A percentile compares a stretch with the other conserved stretches of the same genome.
Conservation (phyloP, 2,888 invertebrate genomes). For the Biston betularia region DNA sequence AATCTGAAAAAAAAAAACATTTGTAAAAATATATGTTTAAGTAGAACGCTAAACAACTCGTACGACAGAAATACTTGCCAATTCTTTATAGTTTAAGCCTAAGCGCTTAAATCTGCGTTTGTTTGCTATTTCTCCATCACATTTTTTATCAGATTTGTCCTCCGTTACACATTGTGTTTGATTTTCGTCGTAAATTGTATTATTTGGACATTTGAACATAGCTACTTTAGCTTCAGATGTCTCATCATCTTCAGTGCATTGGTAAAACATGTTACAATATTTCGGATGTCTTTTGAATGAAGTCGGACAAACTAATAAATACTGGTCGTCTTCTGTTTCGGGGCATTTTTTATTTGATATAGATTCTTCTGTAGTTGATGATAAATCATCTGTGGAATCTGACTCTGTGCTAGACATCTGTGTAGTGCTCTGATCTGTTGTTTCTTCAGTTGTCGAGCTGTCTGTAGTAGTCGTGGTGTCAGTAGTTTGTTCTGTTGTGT, state of each 20-base stretch:
- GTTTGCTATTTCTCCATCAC: slow-evolving; percentile 85
- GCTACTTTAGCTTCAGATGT: slow-evolving; percentile 91
- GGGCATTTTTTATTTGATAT: slow-evolving; percentile 75
- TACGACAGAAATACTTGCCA: slow-evolving; percentile 77
- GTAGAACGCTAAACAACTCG: neutral
- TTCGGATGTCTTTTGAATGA: slow-evolving; percentile 94
- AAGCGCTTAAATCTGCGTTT: slow-evolving; percentile 84
- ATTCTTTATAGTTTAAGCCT: slow-evolving; percentile 80
- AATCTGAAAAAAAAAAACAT: slow-evolving; percentile 82
- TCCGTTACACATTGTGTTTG: slow-evolving; percentile 90
- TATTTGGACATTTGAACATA: slow-evolving; percentile 91
- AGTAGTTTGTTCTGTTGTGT: slow-evolving; percentile 37
- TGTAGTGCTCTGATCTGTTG: slow-evolving; percentile 48
- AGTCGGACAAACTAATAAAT: slow-evolving; percentile 91
- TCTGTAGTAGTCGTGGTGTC: slow-evolving; percentile 43
- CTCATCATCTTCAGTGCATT: slow-evolving; percentile 89
- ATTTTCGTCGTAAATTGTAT: slow-evolving; percentile 91
- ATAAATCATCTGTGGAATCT: slow-evolving; percentile 44
- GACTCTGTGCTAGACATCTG: slow-evolving; percentile 52
- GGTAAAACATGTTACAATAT: slow-evolving; percentile 94
- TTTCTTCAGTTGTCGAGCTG: slow-evolving; percentile 47
- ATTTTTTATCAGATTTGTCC: slow-evolving; percentile 84
- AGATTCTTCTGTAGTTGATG: slow-evolving; percentile 51
- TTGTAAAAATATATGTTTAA: neutral
- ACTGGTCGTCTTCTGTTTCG: slow-evolving; percentile 89